Percentiles rank a stretch among this genome's conserved stretches.
These are phyloP conservation scores for Agriotes lineatus DNA, from an alignment of 2,888 invertebrate genomes.

Conservation along the genomic window DNA sequence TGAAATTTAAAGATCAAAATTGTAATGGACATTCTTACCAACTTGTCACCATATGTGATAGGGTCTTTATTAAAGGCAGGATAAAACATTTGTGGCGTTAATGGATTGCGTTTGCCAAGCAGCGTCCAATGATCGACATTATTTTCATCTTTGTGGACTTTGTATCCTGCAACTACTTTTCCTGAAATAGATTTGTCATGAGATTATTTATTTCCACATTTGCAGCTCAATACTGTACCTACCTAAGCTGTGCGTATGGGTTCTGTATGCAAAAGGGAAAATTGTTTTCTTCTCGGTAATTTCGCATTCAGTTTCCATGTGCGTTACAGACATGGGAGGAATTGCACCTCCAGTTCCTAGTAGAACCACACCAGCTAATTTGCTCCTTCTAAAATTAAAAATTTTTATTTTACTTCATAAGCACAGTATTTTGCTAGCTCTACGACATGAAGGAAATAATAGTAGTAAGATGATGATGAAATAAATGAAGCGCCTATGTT, in stretches of 20 bases:
- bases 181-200: slow-evolving; percentile 65
- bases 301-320: slow-evolving; percentile 93
- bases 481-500: too few relatives aligned
- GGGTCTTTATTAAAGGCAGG: slow-evolving; percentile 76
- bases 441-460: too few relatives aligned
- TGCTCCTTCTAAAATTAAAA: slow-evolving; percentile 76
- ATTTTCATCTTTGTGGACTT: slow-evolving; percentile 70
- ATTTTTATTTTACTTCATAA: background rate
- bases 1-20: too few relatives aligned
- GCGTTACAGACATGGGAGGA: slow-evolving; percentile 75
- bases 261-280: slow-evolving; percentile 95
- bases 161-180: slow-evolving; percentile 86
- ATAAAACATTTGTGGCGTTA: slow-evolving; percentile 96
- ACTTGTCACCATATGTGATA: slow-evolving; percentile 77
- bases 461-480: too few relatives aligned
- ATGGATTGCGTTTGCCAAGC: slow-evolving; percentile 88
- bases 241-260: slow-evolving; percentile 93
- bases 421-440: too few relatives aligned
- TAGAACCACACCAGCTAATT: slow-evolving; percentile 91
- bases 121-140: slow-evolving; percentile 81
- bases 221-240: slow-evolving; percentile 51
- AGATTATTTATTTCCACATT: slow-evolving; percentile 14
- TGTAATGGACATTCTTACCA: too few relatives aligned
- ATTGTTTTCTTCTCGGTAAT: slow-evolving; percentile 85
- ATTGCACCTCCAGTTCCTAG: slow-evolving; percentile 90